Conservation (phyloP, 2,797 vertebrate genomes). For the Masticophis lateralis region DNA sequence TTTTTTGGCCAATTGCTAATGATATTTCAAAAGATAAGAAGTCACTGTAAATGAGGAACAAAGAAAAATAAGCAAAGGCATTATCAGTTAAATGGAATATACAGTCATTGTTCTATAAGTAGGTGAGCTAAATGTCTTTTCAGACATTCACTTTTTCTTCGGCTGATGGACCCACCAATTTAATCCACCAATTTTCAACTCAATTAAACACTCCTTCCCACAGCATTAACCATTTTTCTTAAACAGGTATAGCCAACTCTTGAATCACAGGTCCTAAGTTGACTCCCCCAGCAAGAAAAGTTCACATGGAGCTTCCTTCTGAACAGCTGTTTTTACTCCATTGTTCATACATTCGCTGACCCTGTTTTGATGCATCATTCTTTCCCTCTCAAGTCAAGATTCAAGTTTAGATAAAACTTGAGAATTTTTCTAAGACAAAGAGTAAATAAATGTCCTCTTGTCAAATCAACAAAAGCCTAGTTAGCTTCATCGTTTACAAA, state of each 20-base stretch:
- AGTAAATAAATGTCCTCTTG: constrained; percentile 24
- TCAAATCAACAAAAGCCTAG: constrained; percentile 25
- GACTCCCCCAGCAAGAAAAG: not conserved
- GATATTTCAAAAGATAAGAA: not conserved
- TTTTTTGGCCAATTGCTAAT: not conserved
- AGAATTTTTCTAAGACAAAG: not conserved
- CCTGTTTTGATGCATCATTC: not conserved
- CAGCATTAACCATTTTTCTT: not conserved
- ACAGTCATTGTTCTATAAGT: not conserved
- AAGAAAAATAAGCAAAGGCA: not conserved
- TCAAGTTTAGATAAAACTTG: not conserved
- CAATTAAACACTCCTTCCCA: not conserved
- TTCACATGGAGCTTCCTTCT: constrained; percentile 1
- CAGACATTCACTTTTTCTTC: not conserved
- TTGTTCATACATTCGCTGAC: rapidly evolving
- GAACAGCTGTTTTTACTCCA: constrained; percentile 36
- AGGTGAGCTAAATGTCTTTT: not conserved
- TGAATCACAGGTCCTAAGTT: not conserved
- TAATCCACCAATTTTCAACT: not conserved
- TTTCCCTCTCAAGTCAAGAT: not conserved
- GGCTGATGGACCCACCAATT: not conserved
- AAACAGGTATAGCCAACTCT: not conserved
- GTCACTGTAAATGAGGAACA: not conserved
- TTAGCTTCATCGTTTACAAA: constrained; percentile 31
- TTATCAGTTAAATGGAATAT: not conserved